These are phyloP conservation scores for Condylostylus longicornis DNA, from an alignment of 1,140 invertebrate genomes.

Conservation along the genomic window DNA sequence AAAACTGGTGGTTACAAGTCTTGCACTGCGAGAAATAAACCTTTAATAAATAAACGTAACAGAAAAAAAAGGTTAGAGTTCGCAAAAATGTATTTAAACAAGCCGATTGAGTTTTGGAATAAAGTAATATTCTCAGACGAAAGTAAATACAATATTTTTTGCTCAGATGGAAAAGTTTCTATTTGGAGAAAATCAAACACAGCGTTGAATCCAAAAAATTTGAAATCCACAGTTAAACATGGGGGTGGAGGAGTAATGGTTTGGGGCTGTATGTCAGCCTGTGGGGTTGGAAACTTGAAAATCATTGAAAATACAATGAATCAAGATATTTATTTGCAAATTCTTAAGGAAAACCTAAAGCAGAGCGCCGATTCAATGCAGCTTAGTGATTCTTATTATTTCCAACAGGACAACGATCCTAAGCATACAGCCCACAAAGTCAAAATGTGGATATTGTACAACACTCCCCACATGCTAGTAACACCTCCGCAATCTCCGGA, in stretches of 20 bases:
- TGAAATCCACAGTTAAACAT: slow-evolving; percentile 27
- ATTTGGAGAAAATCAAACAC: slow-evolving; percentile 13
- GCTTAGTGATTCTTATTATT: background rate
- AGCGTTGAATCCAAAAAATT: slow-evolving; percentile 13
- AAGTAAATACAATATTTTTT: slow-evolving; percentile 17
- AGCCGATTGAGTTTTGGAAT: slow-evolving; percentile 8
- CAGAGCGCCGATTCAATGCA: slow-evolving; percentile 10
- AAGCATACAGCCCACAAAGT: slow-evolving; percentile 18
- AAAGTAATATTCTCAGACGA: slow-evolving; percentile 18
- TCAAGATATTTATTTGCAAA: slow-evolving; percentile 8
- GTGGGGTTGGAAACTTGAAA: slow-evolving; percentile 15
- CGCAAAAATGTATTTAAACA: slow-evolving; percentile 11
- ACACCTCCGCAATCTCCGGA: slow-evolving; percentile 26
- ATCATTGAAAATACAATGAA: slow-evolving; percentile 15
- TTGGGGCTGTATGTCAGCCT: slow-evolving; percentile 21
- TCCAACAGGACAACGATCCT: slow-evolving; percentile 9
- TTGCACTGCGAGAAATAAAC: slow-evolving; percentile 10
- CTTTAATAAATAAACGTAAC: slow-evolving; percentile 10
- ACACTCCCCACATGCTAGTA: slow-evolving; percentile 10
- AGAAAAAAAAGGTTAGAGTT: slow-evolving; percentile 11
- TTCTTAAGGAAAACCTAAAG: slow-evolving; percentile 13
- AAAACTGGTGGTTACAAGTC: slow-evolving; percentile 1
- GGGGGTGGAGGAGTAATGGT: slow-evolving; percentile 23
- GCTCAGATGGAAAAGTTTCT: slow-evolving; percentile 6
- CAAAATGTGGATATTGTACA: slow-evolving; percentile 14